phyloP scores from a whole-genome alignment of 2,888 invertebrate genomes.

The Parnassius smintheus region DNA sequence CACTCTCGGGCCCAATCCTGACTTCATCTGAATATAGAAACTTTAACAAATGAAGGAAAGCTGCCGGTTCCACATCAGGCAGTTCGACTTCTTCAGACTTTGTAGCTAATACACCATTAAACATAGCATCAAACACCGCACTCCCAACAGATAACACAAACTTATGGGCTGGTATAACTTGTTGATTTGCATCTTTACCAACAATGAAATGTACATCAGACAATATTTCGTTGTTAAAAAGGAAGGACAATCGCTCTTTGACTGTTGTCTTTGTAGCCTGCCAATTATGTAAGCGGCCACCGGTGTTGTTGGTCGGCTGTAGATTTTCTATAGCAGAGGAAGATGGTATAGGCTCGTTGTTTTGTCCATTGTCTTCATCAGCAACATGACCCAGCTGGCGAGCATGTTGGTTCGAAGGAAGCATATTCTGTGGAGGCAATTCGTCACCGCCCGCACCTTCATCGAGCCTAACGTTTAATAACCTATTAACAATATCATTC shows the following conservation, averaged over 20 bases:
- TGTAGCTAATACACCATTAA: constrained; percentile 88
- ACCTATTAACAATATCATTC: constrained; percentile 67
- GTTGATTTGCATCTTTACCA: constrained; percentile 84
- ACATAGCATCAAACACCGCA: constrained; percentile 93
- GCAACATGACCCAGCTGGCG: constrained; percentile 51
- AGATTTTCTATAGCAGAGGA: constrained; percentile 61
- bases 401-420: constrained; percentile 71
- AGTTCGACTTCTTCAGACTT: constrained; percentile 87
- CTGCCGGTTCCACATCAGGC: constrained; percentile 91
- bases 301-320: constrained; percentile 65
- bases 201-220: constrained; percentile 90
- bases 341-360: constrained; percentile 55
- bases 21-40: constrained; percentile 91
- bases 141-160: constrained; percentile 91
- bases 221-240: constrained; percentile 75
- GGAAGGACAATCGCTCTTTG: constrained; percentile 86
- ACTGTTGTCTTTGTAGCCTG: constrained; percentile 88
- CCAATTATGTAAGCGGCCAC: constrained; percentile 82
- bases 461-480: constrained; percentile 62
- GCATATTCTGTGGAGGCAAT: constrained; percentile 76
- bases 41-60: constrained; percentile 87
- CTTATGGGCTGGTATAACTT: constrained; percentile 89
- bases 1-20: constrained; percentile 90
- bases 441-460: constrained; percentile 59
- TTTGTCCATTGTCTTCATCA: constrained; percentile 59